Evolutionary conservation across 1,140 invertebrate species (phyloP).

Genomic region (Saccostrea glomerata): DNA sequence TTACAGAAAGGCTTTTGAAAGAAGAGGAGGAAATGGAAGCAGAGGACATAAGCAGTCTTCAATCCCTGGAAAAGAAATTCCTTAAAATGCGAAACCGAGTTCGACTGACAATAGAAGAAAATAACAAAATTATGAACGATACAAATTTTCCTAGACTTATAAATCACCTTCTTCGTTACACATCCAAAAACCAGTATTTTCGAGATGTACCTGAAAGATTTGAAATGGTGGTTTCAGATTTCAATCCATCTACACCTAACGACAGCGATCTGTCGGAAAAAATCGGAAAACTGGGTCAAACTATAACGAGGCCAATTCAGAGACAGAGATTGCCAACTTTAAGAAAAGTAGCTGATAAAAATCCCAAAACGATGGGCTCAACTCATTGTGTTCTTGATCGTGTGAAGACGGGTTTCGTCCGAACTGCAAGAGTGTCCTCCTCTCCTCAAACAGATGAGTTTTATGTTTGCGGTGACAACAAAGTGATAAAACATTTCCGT

Average conservation of each 20-base stretch:
- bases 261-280: not conserved
- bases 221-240: not conserved
- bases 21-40: not conserved
- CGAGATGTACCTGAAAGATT: conserved; percentile 1
- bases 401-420: not conserved
- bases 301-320: not conserved
- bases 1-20: not conserved
- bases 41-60: not conserved
- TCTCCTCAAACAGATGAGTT: not conserved
- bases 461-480: not conserved
- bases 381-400: not conserved
- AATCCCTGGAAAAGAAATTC: not conserved
- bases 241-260: not conserved
- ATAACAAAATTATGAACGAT: not conserved
- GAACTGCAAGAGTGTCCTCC: not conserved
- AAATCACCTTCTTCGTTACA: not conserved
- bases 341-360: not conserved
- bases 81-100: not conserved
- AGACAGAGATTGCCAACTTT: not conserved
- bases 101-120: not conserved
- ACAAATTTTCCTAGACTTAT: not conserved
- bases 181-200: conserved; percentile 1
- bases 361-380: not conserved
- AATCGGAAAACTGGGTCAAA: not conserved
- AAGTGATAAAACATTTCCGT: not conserved